Evolutionary conservation across 1,140 invertebrate genomes (phyloP).

Genomic region (Charaxes varanes): DNA sequence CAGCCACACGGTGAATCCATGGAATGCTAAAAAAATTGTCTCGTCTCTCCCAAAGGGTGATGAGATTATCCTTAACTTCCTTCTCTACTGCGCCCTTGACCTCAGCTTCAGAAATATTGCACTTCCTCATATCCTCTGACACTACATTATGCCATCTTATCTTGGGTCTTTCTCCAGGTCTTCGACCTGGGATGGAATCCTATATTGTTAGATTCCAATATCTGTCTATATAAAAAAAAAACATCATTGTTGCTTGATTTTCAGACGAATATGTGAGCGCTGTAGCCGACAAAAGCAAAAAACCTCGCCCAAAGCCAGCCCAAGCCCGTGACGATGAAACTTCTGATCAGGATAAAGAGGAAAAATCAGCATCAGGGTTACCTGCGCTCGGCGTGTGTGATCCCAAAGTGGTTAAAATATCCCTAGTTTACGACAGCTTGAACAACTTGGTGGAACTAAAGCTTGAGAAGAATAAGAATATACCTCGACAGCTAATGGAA

Average conservation of each 20-base stretch:
- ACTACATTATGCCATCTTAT: too few relatives aligned
- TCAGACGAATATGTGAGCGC: conserved; percentile 32
- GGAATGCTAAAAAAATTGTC: too few relatives aligned
- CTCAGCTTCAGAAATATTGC: too few relatives aligned
- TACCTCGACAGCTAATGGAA: conserved; percentile 36
- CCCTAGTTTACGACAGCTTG: conserved; percentile 23
- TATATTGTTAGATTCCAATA: too few relatives aligned
- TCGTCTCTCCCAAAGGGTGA: too few relatives aligned
- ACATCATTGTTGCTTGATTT: conserved; percentile 4
- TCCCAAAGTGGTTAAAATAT: conserved; percentile 19
- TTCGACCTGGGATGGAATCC: too few relatives aligned
- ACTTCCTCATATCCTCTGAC: too few relatives aligned
- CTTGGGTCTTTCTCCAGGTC: too few relatives aligned
- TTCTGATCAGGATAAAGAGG: conserved; percentile 20
- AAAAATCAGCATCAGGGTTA: conserved; percentile 5
- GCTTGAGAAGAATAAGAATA: conserved; percentile 29
- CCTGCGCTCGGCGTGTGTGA: background rate
- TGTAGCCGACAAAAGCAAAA: conserved; percentile 25
- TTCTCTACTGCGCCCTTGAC: too few relatives aligned
- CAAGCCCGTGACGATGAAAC: conserved; percentile 15
- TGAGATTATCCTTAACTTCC: too few relatives aligned
- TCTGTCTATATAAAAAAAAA: too few relatives aligned
- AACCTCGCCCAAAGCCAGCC: conserved; percentile 21
- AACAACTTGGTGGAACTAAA: conserved; percentile 35
- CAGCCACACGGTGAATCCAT: too few relatives aligned